These are phyloP conservation scores for Dendroctonus valens DNA, from an alignment of 1,140 invertebrate species.

Conservation along the genomic window DNA sequence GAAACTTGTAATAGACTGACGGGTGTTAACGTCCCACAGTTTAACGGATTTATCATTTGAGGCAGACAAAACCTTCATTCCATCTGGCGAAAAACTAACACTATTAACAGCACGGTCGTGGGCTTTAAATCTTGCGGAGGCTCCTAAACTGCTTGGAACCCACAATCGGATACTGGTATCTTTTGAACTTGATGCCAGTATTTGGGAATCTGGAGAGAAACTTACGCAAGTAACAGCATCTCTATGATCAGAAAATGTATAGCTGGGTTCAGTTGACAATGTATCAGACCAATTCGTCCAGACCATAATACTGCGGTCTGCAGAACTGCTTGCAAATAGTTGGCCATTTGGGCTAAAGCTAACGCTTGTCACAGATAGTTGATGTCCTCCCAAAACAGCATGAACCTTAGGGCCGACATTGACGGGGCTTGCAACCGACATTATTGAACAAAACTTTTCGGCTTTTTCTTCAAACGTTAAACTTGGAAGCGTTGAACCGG, in stretches of 20 bases:
- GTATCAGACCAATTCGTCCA: conserved; percentile 65
- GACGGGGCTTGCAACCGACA: background rate
- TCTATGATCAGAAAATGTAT: conserved; percentile 64
- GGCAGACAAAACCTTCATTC: conserved; percentile 69
- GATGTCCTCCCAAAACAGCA: conserved; percentile 67
- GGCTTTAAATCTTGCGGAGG: conserved; percentile 73
- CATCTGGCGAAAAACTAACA: conserved; percentile 79
- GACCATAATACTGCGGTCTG: conserved; percentile 75
- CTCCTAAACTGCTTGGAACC: conserved; percentile 78
- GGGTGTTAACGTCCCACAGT: conserved; percentile 65
- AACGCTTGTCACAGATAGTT: conserved; percentile 68
- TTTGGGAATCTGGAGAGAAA: conserved; percentile 77
- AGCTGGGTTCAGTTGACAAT: conserved; percentile 59
- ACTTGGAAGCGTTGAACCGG: too few relatives aligned
- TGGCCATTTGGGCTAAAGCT: conserved; percentile 73
- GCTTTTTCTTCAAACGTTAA: too few relatives aligned
- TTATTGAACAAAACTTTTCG: too few relatives aligned
- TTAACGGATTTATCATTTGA: conserved; percentile 89
- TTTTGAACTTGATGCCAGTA: conserved; percentile 78
- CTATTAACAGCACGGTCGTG: conserved; percentile 77
- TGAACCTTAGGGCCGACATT: conserved; percentile 19
- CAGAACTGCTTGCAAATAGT: conserved; percentile 74
- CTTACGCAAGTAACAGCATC: conserved; percentile 63
- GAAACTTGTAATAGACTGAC: conserved; percentile 77
- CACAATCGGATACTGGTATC: conserved; percentile 84